Evolutionary conservation across 2,113 vertebrate species (phyloP).

Genomic region (Erinaceus europaeus): DNA sequence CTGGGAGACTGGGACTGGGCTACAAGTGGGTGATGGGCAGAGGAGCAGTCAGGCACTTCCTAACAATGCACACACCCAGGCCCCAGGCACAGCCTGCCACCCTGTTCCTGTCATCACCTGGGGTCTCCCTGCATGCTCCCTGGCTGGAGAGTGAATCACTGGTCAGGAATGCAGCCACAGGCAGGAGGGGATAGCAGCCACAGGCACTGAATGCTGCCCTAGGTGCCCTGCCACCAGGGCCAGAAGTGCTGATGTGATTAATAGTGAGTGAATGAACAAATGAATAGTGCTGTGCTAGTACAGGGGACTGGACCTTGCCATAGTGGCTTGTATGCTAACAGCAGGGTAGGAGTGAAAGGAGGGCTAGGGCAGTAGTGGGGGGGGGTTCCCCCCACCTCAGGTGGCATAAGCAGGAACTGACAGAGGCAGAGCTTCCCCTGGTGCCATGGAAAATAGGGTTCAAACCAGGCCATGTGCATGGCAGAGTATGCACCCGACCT

Average conservation of each 20-base stretch:
- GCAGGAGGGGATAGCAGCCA: neutral
- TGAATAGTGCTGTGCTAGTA: no score
- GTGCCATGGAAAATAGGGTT: neutral
- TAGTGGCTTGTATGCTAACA: neutral
- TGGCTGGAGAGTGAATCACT: neutral
- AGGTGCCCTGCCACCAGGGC: no score
- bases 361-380: neutral
- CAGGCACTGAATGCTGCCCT: neutral
- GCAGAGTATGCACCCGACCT: no score
- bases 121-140: neutral
- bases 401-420: no score
- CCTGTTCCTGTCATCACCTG: neutral
- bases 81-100: neutral
- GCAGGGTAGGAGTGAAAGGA: neutral
- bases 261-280: neutral
- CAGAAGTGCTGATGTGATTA: neutral
- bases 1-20: no score
- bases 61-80: neutral
- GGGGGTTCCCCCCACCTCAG: neutral
- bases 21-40: no score
- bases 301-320: neutral
- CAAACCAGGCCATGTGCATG: no score
- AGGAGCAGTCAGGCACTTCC: neutral
- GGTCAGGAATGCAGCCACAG: neutral
- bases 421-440: neutral